Evolutionary conservation across 2,113 vertebrate genomes (phyloP).

Genomic region (Cricetomys ansorgei): DNA sequence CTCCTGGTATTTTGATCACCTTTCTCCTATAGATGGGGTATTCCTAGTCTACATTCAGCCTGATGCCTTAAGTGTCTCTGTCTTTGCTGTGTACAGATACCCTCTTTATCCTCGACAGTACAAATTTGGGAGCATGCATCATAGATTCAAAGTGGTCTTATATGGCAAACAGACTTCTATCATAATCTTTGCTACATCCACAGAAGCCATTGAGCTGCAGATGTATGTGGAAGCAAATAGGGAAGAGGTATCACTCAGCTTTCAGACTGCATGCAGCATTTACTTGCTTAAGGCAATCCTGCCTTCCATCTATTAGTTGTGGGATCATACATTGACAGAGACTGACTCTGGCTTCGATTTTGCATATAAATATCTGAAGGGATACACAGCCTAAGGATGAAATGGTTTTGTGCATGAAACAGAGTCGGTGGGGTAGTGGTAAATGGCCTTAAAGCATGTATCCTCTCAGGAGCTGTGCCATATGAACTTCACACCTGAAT

Average conservation of each 20-base stretch:
- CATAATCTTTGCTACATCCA: not conserved
- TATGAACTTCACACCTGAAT: conserved; percentile 17
- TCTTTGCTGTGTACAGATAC: not conserved
- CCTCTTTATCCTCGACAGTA: conserved; percentile 1
- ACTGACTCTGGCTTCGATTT: not conserved
- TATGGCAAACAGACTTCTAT: not conserved
- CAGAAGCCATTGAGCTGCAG: not conserved
- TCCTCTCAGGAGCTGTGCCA: not conserved
- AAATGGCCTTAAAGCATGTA: not conserved
- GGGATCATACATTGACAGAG: conserved; percentile 34
- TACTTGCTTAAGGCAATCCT: conserved; percentile 3
- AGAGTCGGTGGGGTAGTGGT: not conserved
- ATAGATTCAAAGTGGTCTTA: conserved; percentile 1
- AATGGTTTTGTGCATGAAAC: not conserved
- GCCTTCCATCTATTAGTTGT: not conserved
- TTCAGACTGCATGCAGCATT: conserved; percentile 23
- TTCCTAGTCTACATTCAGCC: not conserved
- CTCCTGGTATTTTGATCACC: not conserved
- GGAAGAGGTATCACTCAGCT: not conserved
- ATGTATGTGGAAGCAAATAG: conserved; percentile 10
- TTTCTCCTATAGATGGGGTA: not conserved
- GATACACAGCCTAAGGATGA: not conserved
- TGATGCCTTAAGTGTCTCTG: not conserved
- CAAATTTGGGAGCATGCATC: not conserved
- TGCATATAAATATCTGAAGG: conserved; percentile 45